Base-by-base conservation (phyloP, 1,140 invertebrate species). In the Euwallacea similis region DNA sequence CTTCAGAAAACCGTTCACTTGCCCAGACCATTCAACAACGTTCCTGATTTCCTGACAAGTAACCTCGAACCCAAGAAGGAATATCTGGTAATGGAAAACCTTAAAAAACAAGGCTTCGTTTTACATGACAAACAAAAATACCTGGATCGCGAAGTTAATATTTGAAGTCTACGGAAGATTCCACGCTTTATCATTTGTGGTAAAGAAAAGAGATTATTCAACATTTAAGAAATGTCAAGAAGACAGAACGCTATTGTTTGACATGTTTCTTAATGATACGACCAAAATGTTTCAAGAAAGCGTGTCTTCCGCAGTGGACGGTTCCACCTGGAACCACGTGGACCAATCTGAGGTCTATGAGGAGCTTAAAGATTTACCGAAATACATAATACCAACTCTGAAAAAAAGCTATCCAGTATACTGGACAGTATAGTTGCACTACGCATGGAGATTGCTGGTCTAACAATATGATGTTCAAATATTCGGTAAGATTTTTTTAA, bases 101-200 rank as follows among this genome's bases (percentile, higher is more conserved):
- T 69, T 11, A 69, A 61, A 53, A 7, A 10, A 8, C 7, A 10
- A 7, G 66, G 66, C 8, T 69, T 58, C 46, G 10, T 11, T 13
- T 33, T 69, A 16, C 53, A 11, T 33, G 15, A 60, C 44, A 69
- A 41, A 42, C n/a, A 33, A 47, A 61, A 69, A 13, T 54, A 33
- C 0, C 61, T 69, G 8, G 47, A 69, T 13, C 7, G 8, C n/a
- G 33, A 43, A 63, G 42, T 41, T 58, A n/a, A 58, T 73, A 63
- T 64, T 73, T 33, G 55, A 55, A 33, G 9, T 59, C 0, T 73
- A 69, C 44, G 71, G 66, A n/a, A 73, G 55, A 61, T 66, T 71
- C 21, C 73, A 74, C 47, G 73, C 63, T 4, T 11, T 71, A 7
- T 84, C 83, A 0, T 80, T 84, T 72, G 83, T 81, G 0, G 74